Evolutionary conservation across 2,888 invertebrate genomes (phyloP), one percentile per base, ranked within the genome.

Genomic region (Crioceris asparagi): DNA sequence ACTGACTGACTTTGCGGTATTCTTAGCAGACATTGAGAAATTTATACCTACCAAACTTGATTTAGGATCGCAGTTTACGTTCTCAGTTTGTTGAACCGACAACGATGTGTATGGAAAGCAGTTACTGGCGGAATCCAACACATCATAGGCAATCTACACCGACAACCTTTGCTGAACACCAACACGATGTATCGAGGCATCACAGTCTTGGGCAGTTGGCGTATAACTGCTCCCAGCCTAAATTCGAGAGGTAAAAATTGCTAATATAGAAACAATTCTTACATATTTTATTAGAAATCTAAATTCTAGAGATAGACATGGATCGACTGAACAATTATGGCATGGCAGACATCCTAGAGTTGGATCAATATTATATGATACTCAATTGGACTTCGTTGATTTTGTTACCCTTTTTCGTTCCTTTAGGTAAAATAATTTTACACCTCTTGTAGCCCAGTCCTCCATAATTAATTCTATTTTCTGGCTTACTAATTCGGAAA

Each of bases 331-430:
- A 46, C 62, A 75, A 19, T 66, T 77, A 34, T 76, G 75, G 75
- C 75, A 76, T 52, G 75, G 75, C 29, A 54, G 66, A 36, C 66
- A 67, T 57, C 68, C 78, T 1, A 62, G 79, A 38, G 77, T 79
- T 35, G 78, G 81, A 2, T 82, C 82, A 29, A 82, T 87, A 21
- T 84, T 87, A 6, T 86, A 84, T 62, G 87, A 88, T 63, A 86
- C 85, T 1, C 85, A 87, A 55, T 65, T 92, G 49, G 84, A 86
- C 57, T 91, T 94, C 56, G 75, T 85, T 61, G 92, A 94, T 62
- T 94, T 93, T 60, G 83, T 90, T 21, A 81, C 88, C 32, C 72
- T 94, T 38, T 94, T 91, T 68, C 79, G 88, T 54, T 85, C 92
- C 46, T 94, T 87, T 69, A 80, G 86, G 80, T 80, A 58, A 61